Percentiles rank a stretch among this genome's conserved stretches.
Evolutionary conservation across 2,888 invertebrate species (phyloP).

Genomic region (Heliconius charithonia): DNA sequence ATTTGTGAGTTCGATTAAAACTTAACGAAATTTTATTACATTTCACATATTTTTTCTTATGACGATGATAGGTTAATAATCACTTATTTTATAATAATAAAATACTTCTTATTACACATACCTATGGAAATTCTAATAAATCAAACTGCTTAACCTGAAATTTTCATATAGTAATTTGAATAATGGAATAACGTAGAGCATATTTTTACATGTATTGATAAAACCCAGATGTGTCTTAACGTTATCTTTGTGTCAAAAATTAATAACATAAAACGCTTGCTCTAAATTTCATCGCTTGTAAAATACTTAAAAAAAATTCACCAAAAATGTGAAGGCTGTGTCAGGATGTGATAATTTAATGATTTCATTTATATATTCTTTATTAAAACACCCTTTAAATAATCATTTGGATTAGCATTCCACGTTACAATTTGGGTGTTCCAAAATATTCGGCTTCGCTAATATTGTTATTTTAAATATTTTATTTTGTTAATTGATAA

Average conservation of each 20-base stretch:
- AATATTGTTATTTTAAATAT: slow-evolving; percentile 20
- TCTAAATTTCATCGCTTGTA: neutral
- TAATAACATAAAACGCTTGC: neutral
- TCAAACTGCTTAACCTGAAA: neutral
- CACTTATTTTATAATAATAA: no score
- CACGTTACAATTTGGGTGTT: slow-evolving; percentile 17
- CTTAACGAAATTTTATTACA: no score
- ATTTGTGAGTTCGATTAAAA: no score
- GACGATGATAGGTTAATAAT: no score
- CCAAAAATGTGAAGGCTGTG: neutral
- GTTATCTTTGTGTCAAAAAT: neutral
- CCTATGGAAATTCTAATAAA: neutral
- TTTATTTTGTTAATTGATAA: slow-evolving; percentile 25
- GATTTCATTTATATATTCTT: neutral
- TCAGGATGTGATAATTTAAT: neutral
- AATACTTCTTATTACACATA: neutral
- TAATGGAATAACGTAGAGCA: neutral
- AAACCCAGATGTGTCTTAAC: neutral
- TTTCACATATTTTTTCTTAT: no score
- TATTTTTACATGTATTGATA: neutral
- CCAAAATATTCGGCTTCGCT: neutral
- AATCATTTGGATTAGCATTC: neutral
- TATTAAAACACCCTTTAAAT: slow-evolving; percentile 8
- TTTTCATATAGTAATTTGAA: neutral
- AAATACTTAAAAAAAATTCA: slow-evolving; percentile 3